Conservation (phyloP, 2,888 invertebrate species). For the Papilio demoleus region DNA sequence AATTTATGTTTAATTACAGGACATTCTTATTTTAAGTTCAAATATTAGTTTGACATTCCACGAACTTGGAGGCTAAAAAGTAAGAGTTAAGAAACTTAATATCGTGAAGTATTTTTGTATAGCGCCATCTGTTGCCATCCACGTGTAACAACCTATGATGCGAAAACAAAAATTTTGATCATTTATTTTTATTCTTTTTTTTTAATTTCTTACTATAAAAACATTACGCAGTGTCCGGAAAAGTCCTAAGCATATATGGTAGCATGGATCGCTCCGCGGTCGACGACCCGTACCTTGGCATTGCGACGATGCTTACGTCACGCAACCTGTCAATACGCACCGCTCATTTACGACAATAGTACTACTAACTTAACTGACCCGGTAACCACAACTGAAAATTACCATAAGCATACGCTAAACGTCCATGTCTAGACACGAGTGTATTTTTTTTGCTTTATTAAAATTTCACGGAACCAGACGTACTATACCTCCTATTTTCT, state of each 20-base stretch:
- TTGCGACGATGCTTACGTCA: slow-evolving; percentile 63
- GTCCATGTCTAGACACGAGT: neutral
- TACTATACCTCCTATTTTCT: slow-evolving; percentile 10
- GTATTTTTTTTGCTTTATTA: neutral
- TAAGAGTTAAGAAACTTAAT: no score
- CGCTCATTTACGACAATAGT: slow-evolving; percentile 38
- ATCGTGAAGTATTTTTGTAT: no score
- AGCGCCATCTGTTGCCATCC: no score
- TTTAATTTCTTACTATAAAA: neutral
- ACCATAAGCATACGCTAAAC: neutral
- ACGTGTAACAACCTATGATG: no score
- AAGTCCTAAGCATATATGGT: slow-evolving; percentile 50
- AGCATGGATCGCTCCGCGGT: slow-evolving; percentile 56
- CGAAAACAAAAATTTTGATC: neutral
- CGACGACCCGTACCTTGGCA: slow-evolving; percentile 71
- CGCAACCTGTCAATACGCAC: slow-evolving; percentile 52
- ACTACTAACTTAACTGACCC: neutral
- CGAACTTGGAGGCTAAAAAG: no score
- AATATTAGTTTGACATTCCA: neutral
- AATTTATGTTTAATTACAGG: neutral
- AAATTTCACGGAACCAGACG: neutral
- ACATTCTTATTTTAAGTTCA: neutral
- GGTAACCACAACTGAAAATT: neutral
- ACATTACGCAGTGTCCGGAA: slow-evolving; percentile 46
- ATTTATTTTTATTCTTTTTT: neutral